phyloP scores from a whole-genome alignment of 2,888 invertebrate species.

The Eutolmus rufibarbis region DNA sequence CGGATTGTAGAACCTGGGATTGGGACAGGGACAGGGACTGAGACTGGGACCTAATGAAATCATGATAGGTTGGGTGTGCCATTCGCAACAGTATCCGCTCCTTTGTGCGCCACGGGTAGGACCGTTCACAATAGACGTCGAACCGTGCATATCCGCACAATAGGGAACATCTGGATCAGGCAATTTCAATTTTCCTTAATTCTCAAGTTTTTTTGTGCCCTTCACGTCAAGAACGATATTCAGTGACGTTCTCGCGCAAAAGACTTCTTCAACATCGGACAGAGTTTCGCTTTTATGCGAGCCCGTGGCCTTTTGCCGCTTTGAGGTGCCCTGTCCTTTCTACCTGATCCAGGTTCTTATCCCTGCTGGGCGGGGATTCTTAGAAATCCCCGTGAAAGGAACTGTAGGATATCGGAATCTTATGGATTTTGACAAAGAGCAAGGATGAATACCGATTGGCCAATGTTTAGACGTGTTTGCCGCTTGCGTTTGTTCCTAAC shows the following conservation, averaged over 20 bases:
- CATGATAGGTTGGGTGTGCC: slow-evolving; percentile 28
- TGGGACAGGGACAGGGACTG: not conserved
- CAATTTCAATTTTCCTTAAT: slow-evolving; percentile 29
- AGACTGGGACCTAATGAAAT: slow-evolving; percentile 19
- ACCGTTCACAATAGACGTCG: not conserved
- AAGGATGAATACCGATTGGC: not conserved
- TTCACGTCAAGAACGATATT: slow-evolving; percentile 10
- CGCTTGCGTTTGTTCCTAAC: slow-evolving; percentile 40
- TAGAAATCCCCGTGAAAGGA: not conserved
- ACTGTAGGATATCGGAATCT: slow-evolving; percentile 27
- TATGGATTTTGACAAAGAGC: slow-evolving; percentile 13
- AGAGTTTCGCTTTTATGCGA: not conserved
- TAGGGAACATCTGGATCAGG: slow-evolving; percentile 15
- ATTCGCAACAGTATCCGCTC: slow-evolving; percentile 30
- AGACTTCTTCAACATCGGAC: not conserved
- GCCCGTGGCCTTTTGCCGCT: not conserved
- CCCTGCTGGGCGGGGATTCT: not conserved
- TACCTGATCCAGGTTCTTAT: slow-evolving; percentile 22
- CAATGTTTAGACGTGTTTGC: slow-evolving; percentile 44
- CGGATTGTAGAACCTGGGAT: not conserved
- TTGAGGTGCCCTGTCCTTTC: not conserved
- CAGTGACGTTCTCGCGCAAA: slow-evolving; percentile 29
- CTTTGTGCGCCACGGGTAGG: not conserved
- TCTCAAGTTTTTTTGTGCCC: not conserved
- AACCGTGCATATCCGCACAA: slow-evolving; percentile 13